Conservation (phyloP, 2,797 vertebrate species). For the Hapalemur alaotrensis region DNA sequence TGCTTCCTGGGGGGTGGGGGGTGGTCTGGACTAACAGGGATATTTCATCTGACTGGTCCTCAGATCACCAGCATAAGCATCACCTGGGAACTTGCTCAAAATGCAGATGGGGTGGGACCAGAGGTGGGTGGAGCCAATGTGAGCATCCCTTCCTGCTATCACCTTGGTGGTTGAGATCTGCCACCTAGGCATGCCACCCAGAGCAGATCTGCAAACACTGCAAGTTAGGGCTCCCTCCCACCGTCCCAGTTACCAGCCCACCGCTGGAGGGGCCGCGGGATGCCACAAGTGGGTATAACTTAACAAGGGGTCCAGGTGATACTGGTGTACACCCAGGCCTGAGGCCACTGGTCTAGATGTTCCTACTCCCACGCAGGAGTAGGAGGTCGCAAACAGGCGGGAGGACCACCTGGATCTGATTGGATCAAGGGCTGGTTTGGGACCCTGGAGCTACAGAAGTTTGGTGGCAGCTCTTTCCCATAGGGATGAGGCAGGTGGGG, state of each 20-base stretch:
- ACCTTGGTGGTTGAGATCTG: neutral
- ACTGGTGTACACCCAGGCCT: neutral
- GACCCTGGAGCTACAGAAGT: neutral
- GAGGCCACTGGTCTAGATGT: neutral
- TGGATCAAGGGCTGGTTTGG: neutral
- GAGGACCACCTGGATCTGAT: neutral
- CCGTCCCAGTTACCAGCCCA: neutral
- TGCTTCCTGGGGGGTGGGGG: too few relatives aligned
- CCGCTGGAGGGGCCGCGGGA: fast-evolving
- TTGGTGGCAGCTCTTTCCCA: neutral
- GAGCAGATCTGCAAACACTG: neutral
- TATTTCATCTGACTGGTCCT: neutral
- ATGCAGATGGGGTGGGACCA: fast-evolving
- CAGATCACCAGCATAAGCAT: neutral
- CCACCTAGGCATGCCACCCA: neutral
- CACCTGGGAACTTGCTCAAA: neutral
- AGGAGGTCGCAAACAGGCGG: neutral
- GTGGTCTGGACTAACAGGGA: too few relatives aligned
- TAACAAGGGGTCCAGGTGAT: neutral
- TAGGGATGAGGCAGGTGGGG: neutral
- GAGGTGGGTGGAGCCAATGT: neutral
- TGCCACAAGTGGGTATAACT: neutral
- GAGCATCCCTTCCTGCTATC: neutral
- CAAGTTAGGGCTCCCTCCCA: neutral
- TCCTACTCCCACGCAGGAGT: neutral